Percentiles rank a stretch among this genome's conserved stretches.
phyloP scores from a whole-genome alignment of 2,797 vertebrate species.

The Pangasius larnaudii region DNA sequence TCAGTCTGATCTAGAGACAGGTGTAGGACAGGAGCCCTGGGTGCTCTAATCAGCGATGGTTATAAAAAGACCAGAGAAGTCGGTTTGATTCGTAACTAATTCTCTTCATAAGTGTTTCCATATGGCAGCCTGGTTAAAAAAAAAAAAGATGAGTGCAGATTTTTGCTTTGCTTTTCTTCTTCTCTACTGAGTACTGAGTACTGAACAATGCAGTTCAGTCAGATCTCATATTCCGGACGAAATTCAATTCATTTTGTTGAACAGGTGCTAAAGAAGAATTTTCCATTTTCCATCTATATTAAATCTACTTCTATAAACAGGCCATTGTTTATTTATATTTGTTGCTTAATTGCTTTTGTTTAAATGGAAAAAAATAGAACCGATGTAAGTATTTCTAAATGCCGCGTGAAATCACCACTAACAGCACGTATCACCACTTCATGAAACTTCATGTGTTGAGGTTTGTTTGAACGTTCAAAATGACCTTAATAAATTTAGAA shows the following conservation, averaged over 20 bases:
- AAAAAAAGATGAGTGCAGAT: conserved; percentile 18
- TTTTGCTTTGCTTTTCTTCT: neutral
- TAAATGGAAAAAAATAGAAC: neutral
- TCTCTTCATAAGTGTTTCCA: conserved; percentile 57
- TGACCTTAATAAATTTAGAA: conserved; percentile 29
- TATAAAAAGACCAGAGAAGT: conserved; percentile 52
- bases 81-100: conserved; percentile 59
- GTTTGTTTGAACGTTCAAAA: conserved; percentile 33
- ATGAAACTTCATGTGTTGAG: conserved; percentile 25
- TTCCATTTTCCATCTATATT: neutral
- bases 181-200: neutral
- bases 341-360: neutral
- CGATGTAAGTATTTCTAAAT: neutral
- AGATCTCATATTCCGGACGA: neutral
- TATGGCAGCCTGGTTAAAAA: conserved; percentile 51
- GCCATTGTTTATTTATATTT: conserved; percentile 6
- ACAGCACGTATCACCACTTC: neutral
- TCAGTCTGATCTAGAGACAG: neutral
- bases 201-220: neutral
- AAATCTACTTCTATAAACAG: conserved; percentile 2
- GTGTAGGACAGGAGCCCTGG: neutral
- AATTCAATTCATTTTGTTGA: neutral
- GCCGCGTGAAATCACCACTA: neutral
- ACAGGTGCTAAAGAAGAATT: conserved; percentile 15
- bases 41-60: conserved; percentile 19